Evolutionary conservation across 2,888 invertebrate species (phyloP).

Genomic region (Eupithecia pulchellata): DNA sequence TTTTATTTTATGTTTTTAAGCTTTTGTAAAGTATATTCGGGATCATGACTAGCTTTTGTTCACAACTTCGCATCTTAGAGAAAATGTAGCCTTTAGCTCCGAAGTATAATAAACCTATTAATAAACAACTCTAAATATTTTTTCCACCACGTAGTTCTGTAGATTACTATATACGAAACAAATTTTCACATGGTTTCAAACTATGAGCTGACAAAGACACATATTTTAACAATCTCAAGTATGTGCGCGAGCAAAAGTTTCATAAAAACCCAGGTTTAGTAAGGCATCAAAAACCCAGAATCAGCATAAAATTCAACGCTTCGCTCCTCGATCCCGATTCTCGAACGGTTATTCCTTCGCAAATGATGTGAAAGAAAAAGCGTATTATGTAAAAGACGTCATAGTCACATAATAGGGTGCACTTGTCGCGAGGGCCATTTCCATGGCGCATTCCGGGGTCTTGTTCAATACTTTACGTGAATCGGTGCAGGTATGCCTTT

Average conservation of each 20-base stretch:
- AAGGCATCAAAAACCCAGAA: slow-evolving; percentile 9
- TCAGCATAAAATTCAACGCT: slow-evolving; percentile 13
- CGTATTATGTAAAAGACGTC: slow-evolving; percentile 48
- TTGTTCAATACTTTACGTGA: slow-evolving; percentile 55
- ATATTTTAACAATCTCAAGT: slow-evolving; percentile 8
- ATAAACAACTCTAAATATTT: background rate
- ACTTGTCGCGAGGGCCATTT: slow-evolving; percentile 57
- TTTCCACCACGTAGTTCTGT: background rate
- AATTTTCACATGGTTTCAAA: no score
- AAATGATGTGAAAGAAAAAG: slow-evolving; percentile 42
- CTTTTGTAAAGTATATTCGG: background rate
- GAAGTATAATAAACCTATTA: background rate
- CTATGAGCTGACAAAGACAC: slow-evolving; percentile 3
- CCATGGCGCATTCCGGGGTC: slow-evolving; percentile 48
- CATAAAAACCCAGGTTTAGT: slow-evolving; percentile 3
- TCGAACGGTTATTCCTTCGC: slow-evolving; percentile 32
- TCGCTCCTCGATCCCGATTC: slow-evolving; percentile 8
- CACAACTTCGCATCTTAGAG: background rate
- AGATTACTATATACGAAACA: background rate
- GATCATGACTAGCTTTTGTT: background rate
- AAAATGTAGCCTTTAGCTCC: background rate
- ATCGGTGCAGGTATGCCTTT: slow-evolving; percentile 47
- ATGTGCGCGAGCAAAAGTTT: slow-evolving; percentile 3
- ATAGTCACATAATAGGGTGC: slow-evolving; percentile 62
- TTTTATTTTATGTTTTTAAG: background rate